A percentile compares a stretch with the other conserved stretches of the same genome.
These are phyloP conservation scores for Acropternis orthonyx DNA, from an alignment of 2,797 vertebrate genomes.

Conservation along the genomic window DNA sequence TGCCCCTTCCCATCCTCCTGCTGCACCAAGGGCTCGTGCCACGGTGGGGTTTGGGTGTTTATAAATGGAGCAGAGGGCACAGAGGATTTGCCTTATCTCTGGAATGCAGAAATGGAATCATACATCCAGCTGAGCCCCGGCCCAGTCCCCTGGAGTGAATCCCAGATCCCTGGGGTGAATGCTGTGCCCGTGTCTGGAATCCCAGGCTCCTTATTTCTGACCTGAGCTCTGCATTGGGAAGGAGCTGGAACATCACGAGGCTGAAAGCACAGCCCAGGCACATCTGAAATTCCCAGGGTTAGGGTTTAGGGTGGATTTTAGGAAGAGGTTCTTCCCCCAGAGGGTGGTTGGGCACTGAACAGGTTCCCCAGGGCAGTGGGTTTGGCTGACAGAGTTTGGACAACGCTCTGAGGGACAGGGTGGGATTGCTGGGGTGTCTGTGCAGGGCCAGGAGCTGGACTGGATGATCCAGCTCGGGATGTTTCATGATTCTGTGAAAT, in stretches of 20 bases:
- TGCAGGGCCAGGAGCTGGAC: background rate
- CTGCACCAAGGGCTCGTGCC: background rate
- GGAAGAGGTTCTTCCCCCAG: background rate
- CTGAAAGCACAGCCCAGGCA: background rate
- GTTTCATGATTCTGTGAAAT: background rate
- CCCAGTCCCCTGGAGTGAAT: background rate
- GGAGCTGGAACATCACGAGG: background rate
- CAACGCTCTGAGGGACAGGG: background rate
- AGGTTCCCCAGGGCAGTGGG: background rate
- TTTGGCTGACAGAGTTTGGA: background rate
- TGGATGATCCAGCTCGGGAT: background rate
- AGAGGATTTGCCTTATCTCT: background rate
- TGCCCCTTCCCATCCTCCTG: background rate
- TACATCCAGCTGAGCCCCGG: background rate
- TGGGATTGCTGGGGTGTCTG: background rate
- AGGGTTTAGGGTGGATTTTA: background rate
- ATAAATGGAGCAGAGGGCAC: background rate
- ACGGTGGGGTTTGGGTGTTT: background rate
- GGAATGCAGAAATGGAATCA: background rate
- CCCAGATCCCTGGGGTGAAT: background rate
- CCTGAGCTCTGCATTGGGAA: background rate
- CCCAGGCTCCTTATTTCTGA: background rate
- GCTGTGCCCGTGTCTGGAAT: background rate
- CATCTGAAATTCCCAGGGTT: background rate
- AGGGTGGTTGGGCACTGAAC: background rate